Evolutionary conservation across 2,888 invertebrate genomes (phyloP), one percentile per base, ranked within the genome.

Genomic region (Myathropa florea): DNA sequence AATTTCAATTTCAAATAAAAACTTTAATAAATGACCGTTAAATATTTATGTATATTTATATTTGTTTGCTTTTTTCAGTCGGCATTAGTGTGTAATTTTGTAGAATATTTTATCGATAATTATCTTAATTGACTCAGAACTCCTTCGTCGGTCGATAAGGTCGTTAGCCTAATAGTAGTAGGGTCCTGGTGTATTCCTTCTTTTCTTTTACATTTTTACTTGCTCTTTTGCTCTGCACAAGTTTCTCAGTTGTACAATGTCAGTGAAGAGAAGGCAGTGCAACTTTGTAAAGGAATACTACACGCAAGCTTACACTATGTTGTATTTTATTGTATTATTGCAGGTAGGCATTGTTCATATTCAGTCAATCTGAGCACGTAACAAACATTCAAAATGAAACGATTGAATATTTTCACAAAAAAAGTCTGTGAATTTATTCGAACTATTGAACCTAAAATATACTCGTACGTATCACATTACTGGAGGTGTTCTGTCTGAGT

Each of bases 11-110:
- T 91, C 91, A 91, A 91, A 92, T 92, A 91, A 92, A 92, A 92
- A 90, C 91, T 92, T 91, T 91, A 92, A 92, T 92, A 92, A 92
- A 92, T 92, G 92, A 90, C 91, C 92, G 91, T 92, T 92, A 92
- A 92, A 81, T 81, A 85, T 81, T 81, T 85, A 81, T 85, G 84
- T 77, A 77, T 86, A 78, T 86, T 73, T 83, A 78, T 83, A 86
- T 73, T 63, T 83, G 68, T 85, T 72, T 85, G 33, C 46, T 39
- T 65, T 39, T 33, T 63, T 21, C 61, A 65, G 83, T 79, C 65
- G 67, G 65, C 75, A 78, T 83, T 79, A 46, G 71, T 67, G 63
- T 79, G 75, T 39, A 86, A 61, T 83, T 83, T 75, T 76, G 86
- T 75, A 71, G 86, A 71, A 91, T 92, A 92, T 92, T 92, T 92